phyloP scores from a whole-genome alignment of 2,888 invertebrate species.

The Rhagonycha fulva region DNA sequence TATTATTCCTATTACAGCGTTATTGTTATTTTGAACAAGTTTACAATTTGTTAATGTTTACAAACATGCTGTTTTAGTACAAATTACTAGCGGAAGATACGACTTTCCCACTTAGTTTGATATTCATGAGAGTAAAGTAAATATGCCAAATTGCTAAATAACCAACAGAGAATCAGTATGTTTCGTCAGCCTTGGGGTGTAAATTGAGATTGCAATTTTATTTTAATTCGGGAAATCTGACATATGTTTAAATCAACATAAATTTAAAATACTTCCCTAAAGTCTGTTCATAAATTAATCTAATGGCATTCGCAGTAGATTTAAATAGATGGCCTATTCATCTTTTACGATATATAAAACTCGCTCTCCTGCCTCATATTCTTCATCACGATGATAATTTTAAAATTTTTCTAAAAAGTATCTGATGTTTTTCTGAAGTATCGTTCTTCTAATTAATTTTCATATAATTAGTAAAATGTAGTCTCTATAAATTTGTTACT shows the following conservation, averaged over 20 bases:
- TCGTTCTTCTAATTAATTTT: neutral
- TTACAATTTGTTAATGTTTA: slow-evolving; percentile 7
- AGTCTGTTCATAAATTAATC: neutral
- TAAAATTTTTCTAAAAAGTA: neutral
- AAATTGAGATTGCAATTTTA: slow-evolving; percentile 14
- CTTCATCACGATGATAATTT: neutral
- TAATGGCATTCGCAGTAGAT: neutral
- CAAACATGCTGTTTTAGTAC: slow-evolving; percentile 10
- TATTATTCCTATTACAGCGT: neutral
- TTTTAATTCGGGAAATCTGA: slow-evolving; percentile 7
- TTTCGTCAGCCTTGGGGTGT: slow-evolving; percentile 5
- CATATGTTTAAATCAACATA: slow-evolving; percentile 9
- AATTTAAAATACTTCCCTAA: neutral
- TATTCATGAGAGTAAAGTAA: slow-evolving; percentile 22
- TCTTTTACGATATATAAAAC: neutral
- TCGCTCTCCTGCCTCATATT: neutral
- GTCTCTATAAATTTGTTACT: neutral
- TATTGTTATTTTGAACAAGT: slow-evolving; percentile 7
- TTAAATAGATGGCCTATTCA: neutral
- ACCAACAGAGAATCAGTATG: slow-evolving; percentile 12
- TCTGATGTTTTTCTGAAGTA: neutral
- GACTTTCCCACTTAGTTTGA: slow-evolving; percentile 12
- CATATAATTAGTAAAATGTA: neutral
- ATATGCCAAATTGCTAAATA: slow-evolving; percentile 19
- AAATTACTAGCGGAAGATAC: slow-evolving; percentile 16